These are phyloP conservation scores for Piezodorus guildinii DNA, from an alignment of 1,140 invertebrate genomes.

Conservation along the genomic window DNA sequence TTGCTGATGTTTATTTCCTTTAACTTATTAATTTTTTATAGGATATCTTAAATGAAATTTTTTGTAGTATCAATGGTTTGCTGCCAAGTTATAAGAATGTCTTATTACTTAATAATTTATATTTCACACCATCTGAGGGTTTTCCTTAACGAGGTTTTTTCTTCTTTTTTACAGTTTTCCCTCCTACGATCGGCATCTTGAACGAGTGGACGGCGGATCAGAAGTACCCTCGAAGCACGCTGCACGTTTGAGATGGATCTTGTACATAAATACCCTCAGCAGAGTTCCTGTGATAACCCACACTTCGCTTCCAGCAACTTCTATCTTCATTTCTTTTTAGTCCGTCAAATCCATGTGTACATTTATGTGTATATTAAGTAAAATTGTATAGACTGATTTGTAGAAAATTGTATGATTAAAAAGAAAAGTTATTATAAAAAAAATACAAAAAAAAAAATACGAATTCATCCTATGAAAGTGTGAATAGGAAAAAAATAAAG, in stretches of 20 bases:
- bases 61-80: no score
- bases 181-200: neutral
- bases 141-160: neutral
- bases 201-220: conserved; percentile 7
- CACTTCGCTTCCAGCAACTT: conserved; percentile 21
- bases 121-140: no score
- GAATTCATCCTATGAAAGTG: neutral
- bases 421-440: no score
- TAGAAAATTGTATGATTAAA: neutral
- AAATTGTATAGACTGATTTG: conserved; percentile 22
- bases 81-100: no score
- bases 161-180: neutral
- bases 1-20: no score
- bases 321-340: conserved; percentile 4
- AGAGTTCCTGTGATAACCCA: conserved; percentile 21
- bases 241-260: conserved; percentile 16
- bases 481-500: conserved; percentile 6
- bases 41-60: no score
- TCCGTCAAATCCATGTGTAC: conserved; percentile 2
- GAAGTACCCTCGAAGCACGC: conserved; percentile 14
- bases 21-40: no score
- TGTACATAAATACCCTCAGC: conserved; percentile 1
- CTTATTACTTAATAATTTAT: no score
- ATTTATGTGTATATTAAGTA: conserved; percentile 1
- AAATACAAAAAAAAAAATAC: no score